phyloP scores from a whole-genome alignment of 2,888 invertebrate genomes.

The Galeopsomyia nigrocyanea region DNA sequence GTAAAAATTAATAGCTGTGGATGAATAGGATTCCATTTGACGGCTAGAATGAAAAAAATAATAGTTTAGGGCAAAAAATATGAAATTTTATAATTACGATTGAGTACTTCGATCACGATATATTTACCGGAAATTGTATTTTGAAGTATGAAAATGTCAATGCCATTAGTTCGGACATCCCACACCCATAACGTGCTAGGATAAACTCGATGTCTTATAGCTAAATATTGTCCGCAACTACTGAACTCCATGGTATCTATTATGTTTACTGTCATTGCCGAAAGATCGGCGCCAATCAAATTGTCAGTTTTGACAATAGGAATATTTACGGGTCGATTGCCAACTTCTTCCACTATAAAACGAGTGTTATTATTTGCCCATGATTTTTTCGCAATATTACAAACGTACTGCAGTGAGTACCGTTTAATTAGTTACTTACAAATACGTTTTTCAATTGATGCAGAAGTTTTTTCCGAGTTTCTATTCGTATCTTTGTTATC shows the following conservation, averaged over 20 bases:
- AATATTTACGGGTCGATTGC: conserved; percentile 61
- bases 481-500: conserved; percentile 50
- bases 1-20: conserved; percentile 58
- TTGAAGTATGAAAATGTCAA: conserved; percentile 62
- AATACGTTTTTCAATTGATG: conserved; percentile 50
- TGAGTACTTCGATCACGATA: conserved; percentile 2
- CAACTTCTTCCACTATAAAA: conserved; percentile 61
- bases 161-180: conserved; percentile 58
- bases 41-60: conserved; percentile 51
- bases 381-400: background rate
- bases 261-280: conserved; percentile 44
- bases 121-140: conserved; percentile 59
- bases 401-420: too few species aligned
- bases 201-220: conserved; percentile 63
- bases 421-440: conserved; percentile 54
- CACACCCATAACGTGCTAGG: conserved; percentile 65
- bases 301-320: conserved; percentile 55
- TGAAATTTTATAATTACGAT: background rate
- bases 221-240: conserved; percentile 61
- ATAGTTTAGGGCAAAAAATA: background rate
- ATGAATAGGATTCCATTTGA: conserved; percentile 58
- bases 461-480: conserved; percentile 24
- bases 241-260: conserved; percentile 64
- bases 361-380: conserved; percentile 23
- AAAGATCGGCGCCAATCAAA: conserved; percentile 51